phyloP scores from a whole-genome alignment of 2,797 vertebrate species.

The Todus mexicanus region DNA sequence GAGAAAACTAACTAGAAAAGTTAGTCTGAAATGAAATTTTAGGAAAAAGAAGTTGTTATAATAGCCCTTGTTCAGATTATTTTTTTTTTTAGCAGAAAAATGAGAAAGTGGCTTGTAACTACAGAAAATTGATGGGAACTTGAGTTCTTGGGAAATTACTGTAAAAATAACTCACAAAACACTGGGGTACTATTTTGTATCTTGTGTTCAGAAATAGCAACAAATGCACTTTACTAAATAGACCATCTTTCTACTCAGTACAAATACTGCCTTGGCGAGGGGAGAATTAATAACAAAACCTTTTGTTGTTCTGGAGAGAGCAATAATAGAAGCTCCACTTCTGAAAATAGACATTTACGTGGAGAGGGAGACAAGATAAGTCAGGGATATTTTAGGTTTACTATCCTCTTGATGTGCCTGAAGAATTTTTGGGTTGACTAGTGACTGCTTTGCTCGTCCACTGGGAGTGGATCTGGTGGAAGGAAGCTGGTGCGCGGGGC shows the following conservation, averaged over 20 bases:
- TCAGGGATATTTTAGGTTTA: slow-evolving; percentile 1
- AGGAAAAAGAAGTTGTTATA: not conserved
- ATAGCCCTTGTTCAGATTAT: not conserved
- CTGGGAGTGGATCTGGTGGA: not conserved
- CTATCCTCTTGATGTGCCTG: not conserved
- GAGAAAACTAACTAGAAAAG: not conserved
- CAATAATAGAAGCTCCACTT: not conserved
- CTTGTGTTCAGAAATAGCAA: not conserved
- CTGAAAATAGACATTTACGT: not conserved
- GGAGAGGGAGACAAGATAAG: not conserved
- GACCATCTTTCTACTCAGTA: not conserved
- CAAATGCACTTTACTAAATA: not conserved
- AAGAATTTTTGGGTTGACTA: not conserved
- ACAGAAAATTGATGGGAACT: not conserved
- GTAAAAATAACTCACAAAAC: not conserved
- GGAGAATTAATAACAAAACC: not conserved
- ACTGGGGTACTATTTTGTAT: not conserved
- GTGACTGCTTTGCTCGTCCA: not conserved
- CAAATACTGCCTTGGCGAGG: not conserved
- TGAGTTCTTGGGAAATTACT: not conserved
- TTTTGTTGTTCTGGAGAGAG: not conserved
- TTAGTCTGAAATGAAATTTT: not conserved
- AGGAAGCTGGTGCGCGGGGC: not conserved
- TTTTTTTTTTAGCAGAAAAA: not conserved
- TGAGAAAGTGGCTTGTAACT: not conserved